Evolutionary conservation across 1,140 invertebrate species (phyloP).

Genomic region (Diorhabda sublineata): DNA sequence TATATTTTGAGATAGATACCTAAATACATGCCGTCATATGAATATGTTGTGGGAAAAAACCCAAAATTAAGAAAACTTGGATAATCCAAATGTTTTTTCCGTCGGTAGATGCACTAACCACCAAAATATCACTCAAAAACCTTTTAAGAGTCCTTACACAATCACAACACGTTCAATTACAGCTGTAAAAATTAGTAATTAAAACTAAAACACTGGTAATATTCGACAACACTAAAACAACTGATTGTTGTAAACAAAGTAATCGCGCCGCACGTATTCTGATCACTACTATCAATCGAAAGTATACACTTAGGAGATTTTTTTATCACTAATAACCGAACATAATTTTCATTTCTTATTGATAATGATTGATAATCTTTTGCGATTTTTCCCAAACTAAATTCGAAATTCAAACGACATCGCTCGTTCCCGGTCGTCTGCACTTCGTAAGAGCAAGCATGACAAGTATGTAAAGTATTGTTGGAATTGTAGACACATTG

Average conservation of each 20-base stretch:
- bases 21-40: conserved; percentile 10
- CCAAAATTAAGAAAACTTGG: background rate
- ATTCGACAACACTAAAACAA: conserved; percentile 8
- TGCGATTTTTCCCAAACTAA: conserved; percentile 20
- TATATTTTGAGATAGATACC: background rate
- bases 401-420: conserved; percentile 34
- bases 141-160: background rate
- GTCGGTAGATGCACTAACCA: background rate
- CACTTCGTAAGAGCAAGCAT: conserved; percentile 53
- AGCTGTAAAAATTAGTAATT: conserved; percentile 4
- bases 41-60: background rate
- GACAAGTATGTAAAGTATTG: conserved; percentile 78
- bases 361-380: conserved; percentile 10
- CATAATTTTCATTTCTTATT: background rate
- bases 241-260: conserved; percentile 26
- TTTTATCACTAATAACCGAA: background rate
- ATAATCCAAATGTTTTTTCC: conserved; percentile 11
- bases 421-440: conserved; percentile 40
- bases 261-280: background rate
- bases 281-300: background rate
- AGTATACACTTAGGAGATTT: background rate
- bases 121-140: background rate
- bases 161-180: background rate
- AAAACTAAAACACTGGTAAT: background rate
- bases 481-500: conserved; percentile 69